Base-by-base conservation (phyloP, 2,113 vertebrate species). In the Genyomyrus donnyi region DNA sequence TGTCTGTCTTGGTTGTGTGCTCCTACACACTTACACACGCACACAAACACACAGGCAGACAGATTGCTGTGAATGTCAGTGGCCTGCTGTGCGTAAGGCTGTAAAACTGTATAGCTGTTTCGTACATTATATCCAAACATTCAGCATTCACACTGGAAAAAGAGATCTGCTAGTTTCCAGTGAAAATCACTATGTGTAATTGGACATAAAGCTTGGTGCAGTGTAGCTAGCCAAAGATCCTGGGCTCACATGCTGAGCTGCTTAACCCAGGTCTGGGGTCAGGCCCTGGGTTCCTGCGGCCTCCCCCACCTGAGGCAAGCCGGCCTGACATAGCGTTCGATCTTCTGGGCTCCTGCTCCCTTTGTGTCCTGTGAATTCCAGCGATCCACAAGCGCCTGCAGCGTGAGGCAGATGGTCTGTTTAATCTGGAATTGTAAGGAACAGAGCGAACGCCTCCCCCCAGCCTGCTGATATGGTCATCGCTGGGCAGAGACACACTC, bases 401-500 rank as follows among this genome's bases (percentile, higher is more conserved):
- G 31, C 1, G 35, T 80, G 35, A 80, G 74, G 74, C 31, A 80
- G 74, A 70, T 80, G 74, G 74, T 39, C 35, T 80, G 74, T 80
- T 80, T 42, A 39, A 80, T 80, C 74, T 80, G 88, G 90, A 90
- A 88, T 52, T 85, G 86, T 89, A 84, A 88, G 87, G 35, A 66
- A 39, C n/a, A 80, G 53, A 89, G 58, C 58, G 24, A 66, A 66
- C 58, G 39, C 31, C 53, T 45, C 88, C 80, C 7, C 39, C n/a
- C 66, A 42, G 39, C 45, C 21, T 39, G 9, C 39, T 77, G 49
- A 66, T 88, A 45, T 52, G 90, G 90, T 88, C 91, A 90, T 92
- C 94, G 93, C 92, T 90, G 90, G 93, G 93, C 92, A 91, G 92
- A 92, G 93, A 94, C 90, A 92, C 91, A 92, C 94, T 92, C 90